Base-by-base conservation (phyloP, 2,113 vertebrate genomes). In the Ploceus nigricollis region DNA sequence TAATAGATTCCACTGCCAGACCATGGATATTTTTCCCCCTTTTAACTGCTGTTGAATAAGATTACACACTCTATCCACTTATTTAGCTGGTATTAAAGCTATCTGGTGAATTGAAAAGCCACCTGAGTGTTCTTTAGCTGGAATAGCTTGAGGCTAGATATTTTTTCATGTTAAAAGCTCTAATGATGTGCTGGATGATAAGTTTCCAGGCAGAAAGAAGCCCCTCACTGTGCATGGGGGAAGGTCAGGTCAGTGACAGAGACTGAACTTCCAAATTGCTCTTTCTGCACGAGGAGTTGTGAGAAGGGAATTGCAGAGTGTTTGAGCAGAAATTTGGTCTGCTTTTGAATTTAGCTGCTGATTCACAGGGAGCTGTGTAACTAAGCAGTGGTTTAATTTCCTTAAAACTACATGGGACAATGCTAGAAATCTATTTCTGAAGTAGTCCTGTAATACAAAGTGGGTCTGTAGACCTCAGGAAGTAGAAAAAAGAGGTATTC, bases 161-260 rank as follows among this genome's bases (percentile, higher is more conserved):
- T 96, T 95, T 93, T 97, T 86, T 94, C 89, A 82, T 90, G 90
- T 96, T 91, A 90, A 95, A 97, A 95, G 91, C 92, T 92, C 93
- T 96, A 95, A 96, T 89, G 93, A 96, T 94, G 93, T 89, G 82
- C 82, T 85, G 86, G 87, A 93, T 96, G 87, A 86, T 94, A 87
- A 94, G 71, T 91, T 97, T 91, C 56, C 71, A 75, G 61, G 86
- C 87, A 87, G 89, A 94, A 82, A 96, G 71, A 54, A 94, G 24
- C 65, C 18, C 68, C 83, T 88, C 11, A 6, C 80, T 82, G 69
- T 70, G 87, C 53, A 7, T 42, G 64, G 84, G 60, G 85, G 83
- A 93, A 96, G 90, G 87, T 97, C 87, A 93, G 75, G 94, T 94
- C 87, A 86, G 81, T 78, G 51, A 72, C 73, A 80, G 91, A 95